Evolutionary conservation across 2,888 invertebrate species (phyloP), one percentile per base, ranked within the genome.

Genomic region (Antheraea yamamai): DNA sequence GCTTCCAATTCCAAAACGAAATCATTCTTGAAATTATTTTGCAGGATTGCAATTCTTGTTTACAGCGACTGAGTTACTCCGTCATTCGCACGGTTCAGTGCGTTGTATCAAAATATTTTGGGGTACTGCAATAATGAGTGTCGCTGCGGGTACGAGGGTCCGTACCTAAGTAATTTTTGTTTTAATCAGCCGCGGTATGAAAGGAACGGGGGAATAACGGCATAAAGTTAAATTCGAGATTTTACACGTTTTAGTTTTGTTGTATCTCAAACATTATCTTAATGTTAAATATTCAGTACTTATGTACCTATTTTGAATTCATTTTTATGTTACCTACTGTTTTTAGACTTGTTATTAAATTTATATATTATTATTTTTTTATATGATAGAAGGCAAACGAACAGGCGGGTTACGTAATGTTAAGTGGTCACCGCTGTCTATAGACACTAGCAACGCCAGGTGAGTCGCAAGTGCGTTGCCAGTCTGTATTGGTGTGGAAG

Each of bases 51-150:
- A 70, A 70, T 70, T 70, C 12, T 39, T 70, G 70, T 70, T 70
- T 70, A 70, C 39, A 70, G 39, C 70, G n/a, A 70, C 39, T 70
- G 70, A 70, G 70, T 39, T 70, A 39, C 39, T 39, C 39, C 20
- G 70, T 70, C 70, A 70, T 70, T 70, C 70, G 70, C 70, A n/a
- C 39, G 70, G 73, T 72, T 74, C 75, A 76, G 76, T 76, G 75
- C 72, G 74, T 75, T 72, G 79, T 81, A 83, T 85, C 84, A 84
- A 84, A 86, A 86, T 87, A 86, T 87, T 87, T 39, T 87, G 79
- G 87, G 86, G 86, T 84, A 73, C 80, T 75, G 79, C 76, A 79
- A 73, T 83, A 82, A 84, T 83, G 80, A 76, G 75, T 75, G 84
- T 77, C 80, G 76, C 74, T 82, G 79, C 75, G 76, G 75, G 81